Percentiles rank a stretch among this genome's conserved stretches.
These are phyloP conservation scores for Naso thynnoides DNA, from an alignment of 2,797 vertebrate genomes.

Conservation along the genomic window DNA sequence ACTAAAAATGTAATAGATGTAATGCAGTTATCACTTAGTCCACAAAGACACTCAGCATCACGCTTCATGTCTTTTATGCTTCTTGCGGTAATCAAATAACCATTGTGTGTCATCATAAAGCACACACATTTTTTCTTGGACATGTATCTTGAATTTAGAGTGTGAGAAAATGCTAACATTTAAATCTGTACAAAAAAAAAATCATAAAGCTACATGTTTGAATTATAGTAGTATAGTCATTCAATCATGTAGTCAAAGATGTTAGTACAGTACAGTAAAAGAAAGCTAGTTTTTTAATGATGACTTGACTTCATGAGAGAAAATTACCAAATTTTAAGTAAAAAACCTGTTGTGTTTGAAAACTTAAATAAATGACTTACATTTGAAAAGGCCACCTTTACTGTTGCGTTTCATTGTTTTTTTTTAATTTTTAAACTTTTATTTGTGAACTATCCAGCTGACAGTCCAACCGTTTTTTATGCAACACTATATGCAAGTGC, in stretches of 20 bases:
- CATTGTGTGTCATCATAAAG: background rate
- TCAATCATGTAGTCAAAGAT: background rate
- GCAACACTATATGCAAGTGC: too few species aligned
- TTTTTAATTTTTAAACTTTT: background rate
- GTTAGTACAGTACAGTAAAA: background rate
- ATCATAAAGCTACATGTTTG: constrained; percentile 3
- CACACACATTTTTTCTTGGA: too few species aligned
- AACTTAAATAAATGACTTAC: background rate
- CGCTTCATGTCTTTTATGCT: background rate
- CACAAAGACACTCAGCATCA: too few species aligned
- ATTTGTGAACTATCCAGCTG: too few species aligned
- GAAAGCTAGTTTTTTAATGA: background rate
- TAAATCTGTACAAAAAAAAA: background rate
- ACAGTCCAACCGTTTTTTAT: too few species aligned
- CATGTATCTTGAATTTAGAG: background rate
- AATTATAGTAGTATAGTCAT: background rate
- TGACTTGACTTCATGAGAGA: background rate
- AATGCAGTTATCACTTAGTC: background rate
- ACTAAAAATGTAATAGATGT: constrained; percentile 4
- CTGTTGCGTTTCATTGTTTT: background rate
- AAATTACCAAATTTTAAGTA: background rate
- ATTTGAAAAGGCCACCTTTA: background rate
- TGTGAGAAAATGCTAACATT: background rate
- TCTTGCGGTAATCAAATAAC: constrained; percentile 4
- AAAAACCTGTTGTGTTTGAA: background rate